A percentile compares a stretch with the other conserved stretches of the same genome.
Conservation (phyloP, 2,888 invertebrate genomes). For the Amphimallon solstitiale region DNA sequence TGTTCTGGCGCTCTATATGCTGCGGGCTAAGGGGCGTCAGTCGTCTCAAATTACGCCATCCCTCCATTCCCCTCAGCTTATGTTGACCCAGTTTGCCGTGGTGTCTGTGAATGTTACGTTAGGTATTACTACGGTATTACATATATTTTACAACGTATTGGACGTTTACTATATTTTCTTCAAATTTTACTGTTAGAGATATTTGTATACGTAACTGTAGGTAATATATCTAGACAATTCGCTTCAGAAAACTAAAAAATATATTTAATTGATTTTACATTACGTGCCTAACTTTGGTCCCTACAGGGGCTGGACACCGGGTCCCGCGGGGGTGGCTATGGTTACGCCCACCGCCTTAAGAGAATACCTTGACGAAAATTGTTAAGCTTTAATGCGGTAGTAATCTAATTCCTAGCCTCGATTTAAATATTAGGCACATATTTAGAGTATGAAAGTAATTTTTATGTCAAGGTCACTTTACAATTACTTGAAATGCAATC, state of each 20-base stretch:
- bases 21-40: conserved; percentile 59
- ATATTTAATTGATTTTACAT: conserved; percentile 11
- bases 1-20: conserved; percentile 38
- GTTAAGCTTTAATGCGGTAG: conserved; percentile 9
- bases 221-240: not conserved
- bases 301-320: conserved; percentile 57
- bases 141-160: not conserved
- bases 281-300: conserved; percentile 34
- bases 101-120: conserved; percentile 24
- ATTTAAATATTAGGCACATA: not conserved
- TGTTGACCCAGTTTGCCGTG: conserved; percentile 41
- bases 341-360: conserved; percentile 62
- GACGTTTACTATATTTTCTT: not conserved
- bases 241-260: not conserved
- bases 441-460: too few relatives aligned
- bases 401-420: not conserved
- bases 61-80: conserved; percentile 54
- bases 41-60: conserved; percentile 57
- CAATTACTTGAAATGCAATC: too few relatives aligned
- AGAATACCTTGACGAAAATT: conserved; percentile 46
- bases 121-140: not conserved
- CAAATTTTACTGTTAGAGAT: not conserved
- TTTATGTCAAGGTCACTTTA: too few relatives aligned
- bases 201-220: not conserved
- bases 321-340: conserved; percentile 60